A percentile compares a stretch with the other conserved stretches of the same genome.
phyloP scores from a whole-genome alignment of 2,113 vertebrate genomes.

The Semicossyphus pulcher region DNA sequence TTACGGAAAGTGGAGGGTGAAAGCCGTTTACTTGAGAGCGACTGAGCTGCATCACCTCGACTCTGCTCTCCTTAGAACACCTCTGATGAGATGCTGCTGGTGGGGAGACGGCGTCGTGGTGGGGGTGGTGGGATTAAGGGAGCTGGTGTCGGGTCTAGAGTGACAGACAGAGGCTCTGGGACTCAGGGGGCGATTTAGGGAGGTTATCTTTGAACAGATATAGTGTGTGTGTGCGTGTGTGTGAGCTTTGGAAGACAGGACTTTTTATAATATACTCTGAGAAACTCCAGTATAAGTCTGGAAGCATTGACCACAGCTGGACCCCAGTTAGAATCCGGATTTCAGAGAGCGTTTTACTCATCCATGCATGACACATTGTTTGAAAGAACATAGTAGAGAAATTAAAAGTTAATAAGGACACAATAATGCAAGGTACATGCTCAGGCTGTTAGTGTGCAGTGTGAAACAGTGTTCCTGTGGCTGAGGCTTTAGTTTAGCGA shows the following conservation, averaged over 20 bases:
- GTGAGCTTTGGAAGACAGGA: not conserved
- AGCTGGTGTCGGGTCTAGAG: slow-evolving; percentile 49
- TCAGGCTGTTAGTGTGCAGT: no score
- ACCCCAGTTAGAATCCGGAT: no score
- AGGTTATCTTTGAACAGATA: slow-evolving; percentile 17
- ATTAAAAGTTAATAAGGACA: no score
- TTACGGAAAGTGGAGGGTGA: slow-evolving; percentile 7
- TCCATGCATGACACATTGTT: no score
- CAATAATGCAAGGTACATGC: no score
- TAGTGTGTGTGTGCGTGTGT: slow-evolving; percentile 3
- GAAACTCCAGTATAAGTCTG: not conserved
- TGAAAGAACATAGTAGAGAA: no score
- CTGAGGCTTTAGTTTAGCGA: slow-evolving; percentile 12
- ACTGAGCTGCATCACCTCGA: slow-evolving; percentile 37
- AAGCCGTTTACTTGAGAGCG: no score
- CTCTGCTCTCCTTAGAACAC: slow-evolving; percentile 43
- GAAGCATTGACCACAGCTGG: no score
- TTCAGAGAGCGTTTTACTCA: no score
- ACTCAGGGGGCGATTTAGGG: slow-evolving; percentile 37
- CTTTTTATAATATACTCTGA: no score
- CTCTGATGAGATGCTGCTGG: slow-evolving; percentile 57
- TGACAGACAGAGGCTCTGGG: slow-evolving; percentile 53
- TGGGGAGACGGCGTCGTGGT: slow-evolving; percentile 26
- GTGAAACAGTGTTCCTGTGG: not conserved
- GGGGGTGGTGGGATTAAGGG: slow-evolving; percentile 48